Evolutionary conservation across 2,888 invertebrate species (phyloP), one percentile per base, ranked within the genome.

Genomic region (Euphydryas editha): DNA sequence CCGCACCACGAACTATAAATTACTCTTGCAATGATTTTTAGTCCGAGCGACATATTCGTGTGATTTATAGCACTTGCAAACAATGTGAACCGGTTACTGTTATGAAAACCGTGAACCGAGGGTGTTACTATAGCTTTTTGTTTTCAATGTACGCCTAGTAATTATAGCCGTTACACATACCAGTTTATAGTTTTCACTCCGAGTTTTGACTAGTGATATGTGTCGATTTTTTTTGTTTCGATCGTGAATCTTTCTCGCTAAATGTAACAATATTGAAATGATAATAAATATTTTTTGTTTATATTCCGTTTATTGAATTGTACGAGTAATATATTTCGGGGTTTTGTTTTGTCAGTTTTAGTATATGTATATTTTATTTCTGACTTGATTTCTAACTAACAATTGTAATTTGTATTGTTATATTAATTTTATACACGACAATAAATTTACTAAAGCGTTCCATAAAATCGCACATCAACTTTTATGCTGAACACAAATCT

Each of bases 11-110:
- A 67, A 81, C 83, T 76, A 88, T 88, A 86, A 88, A 88, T 88
- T 84, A 85, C 78, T 82, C 77, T 80, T 76, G 73, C 78, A 70
- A 86, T 88, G 89, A 89, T 90, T 90, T 90, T 90, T 86, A 88
- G 86, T 81, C 85, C 82, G 84, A 77, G 85, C 84, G 88, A 88
- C 90, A 86, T 83, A 82, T 87, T 84, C 81, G 76, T 80, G 83
- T 90, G 91, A 91, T 91, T 90, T 91, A 91, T 87, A 78, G 76
- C 83, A 68, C 79, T 71, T 69, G 73, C 72, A 82, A 85, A 90
- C 89, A 89, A 88, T 86, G 78, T 79, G 79, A 79, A 83, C 85
- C 83, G 85, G 89, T 86, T 86, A 87, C 85, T 83, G 84, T 83
- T 81, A 83, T 85, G 82, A 86, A 83, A 86, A 80, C 83, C 80